Percentiles rank a stretch among this genome's conserved stretches.
phyloP scores from a whole-genome alignment of 2,113 vertebrate species.

The Morone chrysops region DNA sequence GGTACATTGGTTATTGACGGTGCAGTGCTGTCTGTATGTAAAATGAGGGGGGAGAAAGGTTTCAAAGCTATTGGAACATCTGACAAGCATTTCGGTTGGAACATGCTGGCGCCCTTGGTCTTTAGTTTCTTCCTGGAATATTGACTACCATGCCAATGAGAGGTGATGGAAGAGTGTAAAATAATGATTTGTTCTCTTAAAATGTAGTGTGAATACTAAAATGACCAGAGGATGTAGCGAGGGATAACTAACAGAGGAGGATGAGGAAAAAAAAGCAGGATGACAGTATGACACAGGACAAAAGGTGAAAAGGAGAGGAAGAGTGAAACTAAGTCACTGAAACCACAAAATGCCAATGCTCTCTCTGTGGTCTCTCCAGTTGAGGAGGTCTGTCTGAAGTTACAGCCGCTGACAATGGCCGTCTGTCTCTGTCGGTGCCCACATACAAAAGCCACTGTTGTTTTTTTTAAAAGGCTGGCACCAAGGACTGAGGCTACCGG shows the following conservation, averaged over 20 bases:
- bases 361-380: conserved; percentile 67
- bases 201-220: neutral
- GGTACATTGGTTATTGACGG: too few relatives aligned
- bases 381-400: conserved; percentile 75
- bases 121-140: neutral
- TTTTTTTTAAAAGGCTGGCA: conserved; percentile 66
- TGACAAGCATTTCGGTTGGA: too few relatives aligned
- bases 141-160: neutral
- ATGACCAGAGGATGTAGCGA: neutral
- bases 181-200: neutral
- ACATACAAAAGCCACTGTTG: conserved; percentile 69
- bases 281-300: conserved; percentile 41
- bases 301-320: conserved; percentile 71
- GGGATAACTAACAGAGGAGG: conserved; percentile 4
- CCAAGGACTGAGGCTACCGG: conserved; percentile 33
- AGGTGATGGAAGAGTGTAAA: neutral
- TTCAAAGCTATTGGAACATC: too few relatives aligned
- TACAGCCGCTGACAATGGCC: conserved; percentile 69
- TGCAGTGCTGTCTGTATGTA: too few relatives aligned
- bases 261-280: conserved; percentile 8
- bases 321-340: conserved; percentile 59
- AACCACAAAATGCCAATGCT: conserved; percentile 58
- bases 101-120: neutral
- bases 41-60: too few relatives aligned
- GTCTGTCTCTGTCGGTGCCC: conserved; percentile 64